These are phyloP conservation scores for Seriola rivoliana DNA, from an alignment of 2,113 vertebrate genomes.

Conservation along the genomic window DNA sequence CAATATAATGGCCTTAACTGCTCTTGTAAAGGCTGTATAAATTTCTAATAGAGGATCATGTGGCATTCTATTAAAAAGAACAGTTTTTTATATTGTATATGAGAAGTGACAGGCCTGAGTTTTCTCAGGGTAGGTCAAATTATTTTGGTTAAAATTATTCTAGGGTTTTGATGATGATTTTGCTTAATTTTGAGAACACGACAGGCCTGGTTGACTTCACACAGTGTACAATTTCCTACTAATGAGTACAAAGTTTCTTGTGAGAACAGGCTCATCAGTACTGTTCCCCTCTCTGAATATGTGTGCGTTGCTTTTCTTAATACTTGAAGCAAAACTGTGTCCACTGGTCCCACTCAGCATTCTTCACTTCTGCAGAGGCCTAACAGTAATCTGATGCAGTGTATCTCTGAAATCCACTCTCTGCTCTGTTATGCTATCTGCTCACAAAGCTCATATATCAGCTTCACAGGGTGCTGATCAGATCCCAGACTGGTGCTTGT, in stretches of 20 bases:
- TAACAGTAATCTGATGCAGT: conserved; percentile 39
- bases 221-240: background rate
- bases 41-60: conserved; percentile 2
- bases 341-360: conserved; percentile 10
- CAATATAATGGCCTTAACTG: conserved; percentile 19
- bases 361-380: conserved; percentile 4
- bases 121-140: background rate
- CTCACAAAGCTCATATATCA: conserved; percentile 61
- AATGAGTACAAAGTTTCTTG: conserved; percentile 4
- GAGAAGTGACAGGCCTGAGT: background rate
- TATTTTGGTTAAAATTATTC: background rate
- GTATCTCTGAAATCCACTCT: conserved; percentile 49
- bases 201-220: background rate
- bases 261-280: background rate
- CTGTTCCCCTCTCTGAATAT: background rate
- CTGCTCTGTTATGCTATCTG: conserved; percentile 48
- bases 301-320: background rate
- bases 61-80: conserved; percentile 10
- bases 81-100: background rate
- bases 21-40: conserved; percentile 16
- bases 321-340: background rate
- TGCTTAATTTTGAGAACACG: background rate
- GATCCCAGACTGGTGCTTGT: conserved; percentile 43
- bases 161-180: background rate
- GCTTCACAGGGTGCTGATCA: conserved; percentile 53